phyloP scores from a whole-genome alignment of 2,888 invertebrate genomes.

The Xestia ashworthii region DNA sequence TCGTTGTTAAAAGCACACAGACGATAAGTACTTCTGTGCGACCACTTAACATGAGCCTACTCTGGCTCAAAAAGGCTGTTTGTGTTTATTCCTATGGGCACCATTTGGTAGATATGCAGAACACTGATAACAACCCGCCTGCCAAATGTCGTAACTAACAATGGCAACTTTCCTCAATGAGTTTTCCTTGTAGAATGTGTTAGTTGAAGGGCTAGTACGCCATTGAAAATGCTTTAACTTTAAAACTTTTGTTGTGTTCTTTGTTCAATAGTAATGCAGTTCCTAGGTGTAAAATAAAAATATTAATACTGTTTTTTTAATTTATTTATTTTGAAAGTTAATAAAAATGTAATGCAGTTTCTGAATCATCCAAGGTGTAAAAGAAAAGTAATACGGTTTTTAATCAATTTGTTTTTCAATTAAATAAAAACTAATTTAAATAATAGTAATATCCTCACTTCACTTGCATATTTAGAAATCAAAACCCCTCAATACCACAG shows the following conservation, averaged over 20 bases:
- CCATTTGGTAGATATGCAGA: background rate
- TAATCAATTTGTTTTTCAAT: background rate
- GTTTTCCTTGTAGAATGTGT: background rate
- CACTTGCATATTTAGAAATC: background rate
- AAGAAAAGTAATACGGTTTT: background rate
- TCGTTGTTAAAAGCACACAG: background rate
- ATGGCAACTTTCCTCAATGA: slow-evolving; percentile 9
- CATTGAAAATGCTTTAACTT: background rate
- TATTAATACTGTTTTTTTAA: background rate
- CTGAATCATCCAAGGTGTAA: background rate
- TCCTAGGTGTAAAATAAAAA: background rate
- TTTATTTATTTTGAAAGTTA: background rate
- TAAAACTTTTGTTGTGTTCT: background rate
- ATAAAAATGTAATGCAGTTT: background rate
- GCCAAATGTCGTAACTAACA: slow-evolving; percentile 32
- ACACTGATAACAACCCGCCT: slow-evolving; percentile 12
- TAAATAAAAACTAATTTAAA: background rate
- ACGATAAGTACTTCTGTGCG: background rate
- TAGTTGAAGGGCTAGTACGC: background rate
- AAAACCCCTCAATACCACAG: background rate
- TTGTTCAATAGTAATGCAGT: background rate
- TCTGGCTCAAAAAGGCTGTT: background rate
- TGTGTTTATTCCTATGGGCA: background rate
- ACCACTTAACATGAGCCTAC: background rate
- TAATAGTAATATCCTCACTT: background rate